Base-by-base conservation (phyloP, 1,140 invertebrate genomes). In the Stegodyphus dumicola region DNA sequence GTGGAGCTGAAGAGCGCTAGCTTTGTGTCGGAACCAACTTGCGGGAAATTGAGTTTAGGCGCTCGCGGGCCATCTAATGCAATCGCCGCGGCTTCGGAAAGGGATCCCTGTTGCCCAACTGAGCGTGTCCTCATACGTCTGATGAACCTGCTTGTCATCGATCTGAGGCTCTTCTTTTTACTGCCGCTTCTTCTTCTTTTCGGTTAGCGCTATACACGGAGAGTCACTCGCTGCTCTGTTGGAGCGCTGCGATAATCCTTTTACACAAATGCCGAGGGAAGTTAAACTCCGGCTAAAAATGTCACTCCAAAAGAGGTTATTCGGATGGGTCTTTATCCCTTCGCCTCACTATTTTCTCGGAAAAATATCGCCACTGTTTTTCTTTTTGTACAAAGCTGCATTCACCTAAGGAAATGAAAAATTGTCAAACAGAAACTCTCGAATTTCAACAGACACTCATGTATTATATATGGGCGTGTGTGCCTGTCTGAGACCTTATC, bases 101-200 rank as follows among this genome's bases (percentile, higher is more conserved):
- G 66, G 67, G 77, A 70, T 33, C 52, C 75, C 75, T 52, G 73
- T 60, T 66, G 77, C 77, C 52, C 77, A 79, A 70, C 66, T 49
- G 51, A 79, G 66, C 77, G 64, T 77, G 76, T 77, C 76, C 64
- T 77, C 76, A 66, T 75, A 18, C 48, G 70, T 13, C 77, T 79
- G 77, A 79, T 79, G 67, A 51, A 79, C 48, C 77, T 79, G 70
- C 77, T 79, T 79, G 77, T 79, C 77, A 79, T 79, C 77, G 77
- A 79, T 79, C 77, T 70, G 11, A 33, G 65, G 33, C 11, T 48
- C 65, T 13, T 13, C 15, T 67, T 67, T n/a, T n/a, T 15, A 10
- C 5, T 15, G 9, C 65, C 17, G 69, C 69, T 51, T 10, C 48
- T 51, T 7, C 17, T 75, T 15, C 69, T 71, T 75, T 75, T 56